A percentile compares a stretch with the other conserved stretches of the same genome.
phyloP scores from a whole-genome alignment of 2,113 vertebrate genomes.

The Nymphicus hollandicus region DNA sequence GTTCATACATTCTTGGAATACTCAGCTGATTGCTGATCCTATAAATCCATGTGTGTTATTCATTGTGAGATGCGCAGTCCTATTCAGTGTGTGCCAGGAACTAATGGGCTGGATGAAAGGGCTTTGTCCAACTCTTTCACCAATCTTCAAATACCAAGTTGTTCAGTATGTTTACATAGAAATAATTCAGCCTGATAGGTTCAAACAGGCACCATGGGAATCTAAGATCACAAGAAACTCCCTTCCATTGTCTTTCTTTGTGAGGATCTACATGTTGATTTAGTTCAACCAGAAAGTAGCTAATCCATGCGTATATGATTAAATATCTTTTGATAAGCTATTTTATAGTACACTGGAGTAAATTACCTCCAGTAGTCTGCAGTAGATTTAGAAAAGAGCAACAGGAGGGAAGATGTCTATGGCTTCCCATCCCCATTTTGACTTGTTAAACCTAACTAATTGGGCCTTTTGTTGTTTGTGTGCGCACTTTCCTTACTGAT shows the following conservation, averaged over 20 bases:
- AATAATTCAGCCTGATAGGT: not conserved
- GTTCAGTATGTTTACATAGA: not conserved
- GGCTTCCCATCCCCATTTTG: not conserved
- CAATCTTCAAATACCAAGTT: not conserved
- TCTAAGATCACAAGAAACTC: not conserved
- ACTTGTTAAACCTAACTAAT: not conserved
- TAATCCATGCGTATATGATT: not conserved
- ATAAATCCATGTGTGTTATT: not conserved
- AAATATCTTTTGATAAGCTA: not conserved
- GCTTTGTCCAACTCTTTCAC: not conserved
- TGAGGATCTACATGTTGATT: not conserved
- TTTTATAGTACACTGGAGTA: not conserved
- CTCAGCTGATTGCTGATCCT: not conserved
- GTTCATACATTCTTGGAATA: not conserved
- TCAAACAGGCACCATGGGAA: not conserved
- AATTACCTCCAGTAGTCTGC: not conserved
- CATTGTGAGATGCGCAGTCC: not conserved
- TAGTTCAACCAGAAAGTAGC: not conserved
- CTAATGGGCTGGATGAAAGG: not conserved
- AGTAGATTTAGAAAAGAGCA: not conserved
- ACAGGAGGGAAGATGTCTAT: not conserved
- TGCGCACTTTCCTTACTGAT: not conserved
- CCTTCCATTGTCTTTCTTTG: not conserved
- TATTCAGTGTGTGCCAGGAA: not conserved
- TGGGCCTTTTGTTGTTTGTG: not conserved